A percentile compares a stretch with the other conserved stretches of the same genome.
phyloP scores from a whole-genome alignment of 92 coral and sea anemone genomes.

The Parazoanthus darwini region DNA sequence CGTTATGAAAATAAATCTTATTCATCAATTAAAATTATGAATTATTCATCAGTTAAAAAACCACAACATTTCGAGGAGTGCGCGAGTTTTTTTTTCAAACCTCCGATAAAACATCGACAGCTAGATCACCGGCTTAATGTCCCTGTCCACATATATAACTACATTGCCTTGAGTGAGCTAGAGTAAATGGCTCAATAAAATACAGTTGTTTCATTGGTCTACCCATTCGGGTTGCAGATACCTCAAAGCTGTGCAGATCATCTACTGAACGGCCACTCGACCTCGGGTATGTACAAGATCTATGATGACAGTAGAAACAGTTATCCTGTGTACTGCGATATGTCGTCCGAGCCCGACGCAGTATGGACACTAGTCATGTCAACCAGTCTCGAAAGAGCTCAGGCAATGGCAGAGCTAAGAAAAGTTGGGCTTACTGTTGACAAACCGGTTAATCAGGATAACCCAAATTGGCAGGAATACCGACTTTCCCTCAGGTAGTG shows the following conservation, averaged over 20 bases:
- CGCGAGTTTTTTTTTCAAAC: too few species aligned
- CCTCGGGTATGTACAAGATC: constrained; percentile 25
- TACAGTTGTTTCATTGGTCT: neutral
- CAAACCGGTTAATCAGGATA: neutral
- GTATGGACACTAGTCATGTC: constrained; percentile 37
- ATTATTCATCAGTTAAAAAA: too few species aligned
- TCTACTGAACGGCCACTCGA: constrained; percentile 15
- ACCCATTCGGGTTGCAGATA: constrained; percentile 2
- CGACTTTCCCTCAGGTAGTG: constrained; percentile 31
- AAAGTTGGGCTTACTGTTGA: neutral
- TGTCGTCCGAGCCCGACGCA: constrained; percentile 16
- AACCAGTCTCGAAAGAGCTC: constrained; percentile 15
- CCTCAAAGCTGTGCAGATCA: constrained; percentile 36
- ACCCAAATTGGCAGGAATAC: constrained; percentile 34
- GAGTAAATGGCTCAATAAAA: neutral
- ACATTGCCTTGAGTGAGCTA: neutral
- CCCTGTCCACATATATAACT: neutral
- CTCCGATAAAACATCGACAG: too few species aligned
- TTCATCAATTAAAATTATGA: too few species aligned
- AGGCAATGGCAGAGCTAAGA: constrained; percentile 1
- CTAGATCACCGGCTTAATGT: too few species aligned
- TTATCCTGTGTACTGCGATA: constrained; percentile 31
- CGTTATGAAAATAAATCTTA: too few species aligned
- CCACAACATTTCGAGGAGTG: too few species aligned
- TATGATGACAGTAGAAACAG: constrained; percentile 2